phyloP scores from a whole-genome alignment of 2,888 invertebrate species.

The Sicus ferrugineus region DNA sequence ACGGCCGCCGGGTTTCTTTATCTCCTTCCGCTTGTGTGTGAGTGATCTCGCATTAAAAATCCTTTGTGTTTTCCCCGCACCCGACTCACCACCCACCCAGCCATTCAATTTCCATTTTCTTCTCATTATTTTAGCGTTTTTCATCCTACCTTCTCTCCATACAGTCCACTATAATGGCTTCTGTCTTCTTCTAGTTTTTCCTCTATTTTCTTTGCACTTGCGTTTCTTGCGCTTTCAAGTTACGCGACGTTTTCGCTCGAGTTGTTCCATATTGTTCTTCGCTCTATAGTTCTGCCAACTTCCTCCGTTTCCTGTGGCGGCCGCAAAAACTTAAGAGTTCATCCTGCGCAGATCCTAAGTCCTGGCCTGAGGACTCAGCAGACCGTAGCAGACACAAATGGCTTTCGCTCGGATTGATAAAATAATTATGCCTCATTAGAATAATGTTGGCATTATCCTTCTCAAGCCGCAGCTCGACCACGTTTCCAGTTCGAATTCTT shows the following conservation, averaged over 20 bases:
- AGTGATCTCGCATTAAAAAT: too few relatives aligned
- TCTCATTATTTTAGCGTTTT: slow-evolving; percentile 22
- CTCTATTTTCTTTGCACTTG: not conserved
- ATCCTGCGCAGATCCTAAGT: not conserved
- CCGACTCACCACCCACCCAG: too few relatives aligned
- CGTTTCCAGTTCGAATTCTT: slow-evolving; percentile 5
- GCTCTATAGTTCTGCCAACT: not conserved
- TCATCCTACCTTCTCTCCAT: not conserved
- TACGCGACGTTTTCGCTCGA: not conserved
- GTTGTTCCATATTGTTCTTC: not conserved
- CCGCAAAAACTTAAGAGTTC: slow-evolving; percentile 5
- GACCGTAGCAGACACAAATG: slow-evolving; percentile 38
- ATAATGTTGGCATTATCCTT: slow-evolving; percentile 46
- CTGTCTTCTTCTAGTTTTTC: not conserved
- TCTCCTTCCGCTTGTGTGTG: not conserved
- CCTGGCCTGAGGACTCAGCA: not conserved
- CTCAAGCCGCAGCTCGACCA: slow-evolving; percentile 23
- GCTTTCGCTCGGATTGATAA: slow-evolving; percentile 46
- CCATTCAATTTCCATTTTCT: slow-evolving; percentile 31
- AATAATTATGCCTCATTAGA: slow-evolving; percentile 48
- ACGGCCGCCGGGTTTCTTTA: slow-evolving; percentile 10
- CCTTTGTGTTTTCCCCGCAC: not conserved
- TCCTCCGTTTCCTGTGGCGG: not conserved
- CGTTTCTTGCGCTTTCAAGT: not conserved
- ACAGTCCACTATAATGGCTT: not conserved